Evolutionary conservation across 2,113 vertebrate species (phyloP).

Genomic region (Cricetomys ansorgei): DNA sequence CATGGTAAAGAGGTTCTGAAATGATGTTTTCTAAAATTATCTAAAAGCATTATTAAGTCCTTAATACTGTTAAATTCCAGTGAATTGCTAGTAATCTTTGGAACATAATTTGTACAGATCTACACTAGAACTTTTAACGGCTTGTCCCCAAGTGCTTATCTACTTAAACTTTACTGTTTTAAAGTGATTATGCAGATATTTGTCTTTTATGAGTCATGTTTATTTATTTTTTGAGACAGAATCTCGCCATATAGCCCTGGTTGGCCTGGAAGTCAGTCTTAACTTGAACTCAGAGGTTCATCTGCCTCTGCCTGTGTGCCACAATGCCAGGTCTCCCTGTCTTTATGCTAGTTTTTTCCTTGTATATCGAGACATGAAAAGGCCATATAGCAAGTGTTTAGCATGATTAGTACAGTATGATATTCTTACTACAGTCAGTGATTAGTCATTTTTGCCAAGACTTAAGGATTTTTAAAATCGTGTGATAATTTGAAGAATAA

Average conservation of each 20-base stretch:
- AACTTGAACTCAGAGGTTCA: background rate
- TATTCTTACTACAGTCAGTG: slow-evolving; percentile 19
- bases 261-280: no score
- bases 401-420: background rate
- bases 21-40: slow-evolving; percentile 14
- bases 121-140: background rate
- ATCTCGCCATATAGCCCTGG: background rate
- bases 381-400: background rate
- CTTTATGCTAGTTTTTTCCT: background rate
- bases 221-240: background rate
- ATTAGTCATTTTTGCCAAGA: background rate
- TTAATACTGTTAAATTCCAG: background rate
- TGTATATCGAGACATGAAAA: slow-evolving; percentile 2
- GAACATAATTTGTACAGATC: background rate
- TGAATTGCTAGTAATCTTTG: slow-evolving; percentile 1
- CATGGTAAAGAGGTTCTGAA: slow-evolving; percentile 2
- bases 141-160: background rate
- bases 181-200: background rate
- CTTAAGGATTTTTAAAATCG: slow-evolving; percentile 2
- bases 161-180: background rate
- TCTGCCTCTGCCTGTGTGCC: background rate
- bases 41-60: background rate
- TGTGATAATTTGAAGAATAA: slow-evolving; percentile 16
- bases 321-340: background rate
- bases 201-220: background rate